phyloP scores from a whole-genome alignment of 2,113 vertebrate genomes.

The Mobula birostris region DNA sequence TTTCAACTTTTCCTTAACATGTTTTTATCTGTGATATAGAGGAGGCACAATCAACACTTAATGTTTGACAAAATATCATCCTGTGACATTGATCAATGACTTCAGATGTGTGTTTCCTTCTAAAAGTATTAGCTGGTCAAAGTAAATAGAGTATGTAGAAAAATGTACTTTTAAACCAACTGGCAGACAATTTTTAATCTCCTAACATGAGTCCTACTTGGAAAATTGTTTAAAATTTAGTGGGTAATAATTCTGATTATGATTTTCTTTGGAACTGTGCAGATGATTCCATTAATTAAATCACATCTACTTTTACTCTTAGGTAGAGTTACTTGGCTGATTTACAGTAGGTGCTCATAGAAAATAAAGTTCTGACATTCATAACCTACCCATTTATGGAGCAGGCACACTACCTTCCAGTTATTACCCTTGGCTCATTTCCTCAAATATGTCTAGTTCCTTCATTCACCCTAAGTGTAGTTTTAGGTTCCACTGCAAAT shows the following conservation, averaged over 20 bases:
- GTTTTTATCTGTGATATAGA: neutral
- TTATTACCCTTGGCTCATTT: neutral
- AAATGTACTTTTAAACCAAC: neutral
- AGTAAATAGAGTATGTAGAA: neutral
- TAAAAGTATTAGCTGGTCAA: neutral
- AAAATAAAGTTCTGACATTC: neutral
- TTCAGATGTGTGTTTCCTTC: neutral
- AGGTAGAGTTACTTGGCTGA: neutral
- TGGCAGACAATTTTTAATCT: neutral
- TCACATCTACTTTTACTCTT: neutral
- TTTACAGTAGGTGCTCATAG: neutral
- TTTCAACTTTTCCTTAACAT: neutral
- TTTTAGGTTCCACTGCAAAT: neutral
- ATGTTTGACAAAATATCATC: neutral
- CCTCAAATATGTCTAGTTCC: neutral
- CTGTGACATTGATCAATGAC: neutral
- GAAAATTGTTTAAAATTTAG: neutral
- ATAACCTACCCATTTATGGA: neutral
- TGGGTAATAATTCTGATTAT: neutral
- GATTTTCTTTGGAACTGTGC: neutral
- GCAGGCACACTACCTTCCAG: neutral
- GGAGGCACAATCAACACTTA: neutral
- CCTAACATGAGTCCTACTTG: neutral
- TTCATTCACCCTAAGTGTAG: neutral
- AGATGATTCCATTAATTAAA: neutral